Percentiles rank a stretch among this genome's conserved stretches.
Evolutionary conservation across 2,888 invertebrate genomes (phyloP).

Genomic region (Eumerus sabulonum): DNA sequence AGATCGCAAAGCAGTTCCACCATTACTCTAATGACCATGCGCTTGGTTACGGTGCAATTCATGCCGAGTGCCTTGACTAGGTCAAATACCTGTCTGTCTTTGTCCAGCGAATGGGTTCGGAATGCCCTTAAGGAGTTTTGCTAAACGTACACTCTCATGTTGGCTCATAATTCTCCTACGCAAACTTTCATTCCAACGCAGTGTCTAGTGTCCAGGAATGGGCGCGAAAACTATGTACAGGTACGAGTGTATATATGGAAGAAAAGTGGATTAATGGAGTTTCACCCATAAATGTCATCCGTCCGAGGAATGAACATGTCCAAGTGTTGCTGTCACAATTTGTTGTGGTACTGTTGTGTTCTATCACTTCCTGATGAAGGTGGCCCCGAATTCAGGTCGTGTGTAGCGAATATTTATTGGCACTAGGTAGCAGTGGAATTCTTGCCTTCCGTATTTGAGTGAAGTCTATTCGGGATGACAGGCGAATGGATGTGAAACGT

Average conservation of each 20-base stretch:
- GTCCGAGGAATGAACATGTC: constrained; percentile 45
- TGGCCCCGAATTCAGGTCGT: constrained; percentile 41
- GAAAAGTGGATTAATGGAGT: constrained; percentile 55
- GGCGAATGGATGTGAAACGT: constrained; percentile 48
- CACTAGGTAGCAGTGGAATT: constrained; percentile 19
- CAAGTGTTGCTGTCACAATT: constrained; percentile 27
- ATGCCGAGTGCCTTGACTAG: constrained; percentile 46
- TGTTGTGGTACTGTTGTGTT: background rate
- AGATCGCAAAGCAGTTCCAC: constrained; percentile 39
- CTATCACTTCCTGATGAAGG: constrained; percentile 36
- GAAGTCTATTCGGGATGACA: constrained; percentile 54
- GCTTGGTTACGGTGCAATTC: constrained; percentile 7
- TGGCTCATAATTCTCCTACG: constrained; percentile 37
- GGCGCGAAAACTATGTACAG: background rate
- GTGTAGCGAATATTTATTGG: constrained; percentile 25
- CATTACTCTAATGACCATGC: constrained; percentile 20
- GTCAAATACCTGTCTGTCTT: constrained; percentile 57
- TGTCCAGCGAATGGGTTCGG: constrained; percentile 22
- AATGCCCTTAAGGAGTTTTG: constrained; percentile 62
- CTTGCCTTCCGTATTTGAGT: constrained; percentile 29
- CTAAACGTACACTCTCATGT: constrained; percentile 19
- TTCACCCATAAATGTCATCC: constrained; percentile 66
- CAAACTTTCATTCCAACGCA: no score
- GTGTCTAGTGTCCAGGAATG: no score
- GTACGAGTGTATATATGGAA: constrained; percentile 9